phyloP scores from a whole-genome alignment of 2,888 invertebrate genomes.

The Thymelicus sylvestris region DNA sequence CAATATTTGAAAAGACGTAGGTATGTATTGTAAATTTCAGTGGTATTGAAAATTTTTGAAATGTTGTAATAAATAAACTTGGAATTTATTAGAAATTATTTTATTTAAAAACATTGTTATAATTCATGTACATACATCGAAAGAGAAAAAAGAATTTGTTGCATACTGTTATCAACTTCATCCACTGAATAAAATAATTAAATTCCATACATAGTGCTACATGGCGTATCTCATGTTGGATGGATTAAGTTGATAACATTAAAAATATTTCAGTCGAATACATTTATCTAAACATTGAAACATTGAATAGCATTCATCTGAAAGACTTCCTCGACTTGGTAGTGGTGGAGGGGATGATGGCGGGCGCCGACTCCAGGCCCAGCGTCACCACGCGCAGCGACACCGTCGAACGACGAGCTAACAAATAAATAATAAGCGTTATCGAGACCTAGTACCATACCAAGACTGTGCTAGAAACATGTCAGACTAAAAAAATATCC shows the following conservation, averaged over 20 bases:
- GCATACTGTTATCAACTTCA: background rate
- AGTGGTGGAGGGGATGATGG: constrained; percentile 35
- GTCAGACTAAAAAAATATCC: too few species aligned
- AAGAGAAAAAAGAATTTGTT: constrained; percentile 5
- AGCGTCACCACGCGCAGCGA: constrained; percentile 73
- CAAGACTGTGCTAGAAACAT: too few species aligned
- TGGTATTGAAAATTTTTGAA: constrained; percentile 54
- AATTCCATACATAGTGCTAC: background rate
- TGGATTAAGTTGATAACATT: constrained; percentile 4
- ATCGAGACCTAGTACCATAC: too few species aligned
- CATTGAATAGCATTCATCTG: constrained; percentile 39
- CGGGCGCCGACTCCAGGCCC: constrained; percentile 55
- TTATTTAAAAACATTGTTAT: constrained; percentile 17
- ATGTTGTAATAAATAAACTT: constrained; percentile 61
- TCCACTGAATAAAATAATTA: background rate
- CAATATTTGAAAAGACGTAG: constrained; percentile 45
- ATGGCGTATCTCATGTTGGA: background rate
- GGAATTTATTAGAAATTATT: constrained; percentile 16
- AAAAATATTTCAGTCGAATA: background rate
- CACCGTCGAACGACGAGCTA: constrained; percentile 71
- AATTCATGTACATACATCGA: background rate
- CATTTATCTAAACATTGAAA: background rate
- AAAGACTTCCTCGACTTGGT: constrained; percentile 49
- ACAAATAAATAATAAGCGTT: too few species aligned
- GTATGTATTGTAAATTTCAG: constrained; percentile 43